phyloP scores from a whole-genome alignment of 2,113 vertebrate genomes.

The Eubucco bourcierii region DNA sequence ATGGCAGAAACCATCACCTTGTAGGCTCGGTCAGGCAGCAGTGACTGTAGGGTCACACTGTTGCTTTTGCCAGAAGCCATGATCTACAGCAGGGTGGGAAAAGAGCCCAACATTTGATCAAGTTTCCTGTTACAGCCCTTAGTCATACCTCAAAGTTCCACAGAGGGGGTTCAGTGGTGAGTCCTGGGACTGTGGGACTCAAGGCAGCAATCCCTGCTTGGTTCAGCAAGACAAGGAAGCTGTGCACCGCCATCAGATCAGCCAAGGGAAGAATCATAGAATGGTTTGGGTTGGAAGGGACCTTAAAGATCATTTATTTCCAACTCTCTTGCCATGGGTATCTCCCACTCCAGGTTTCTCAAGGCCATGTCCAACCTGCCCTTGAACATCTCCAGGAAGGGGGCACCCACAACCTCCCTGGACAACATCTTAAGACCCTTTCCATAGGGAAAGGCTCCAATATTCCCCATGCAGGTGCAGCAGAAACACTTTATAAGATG shows the following conservation, averaged over 20 bases:
- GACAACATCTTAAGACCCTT: not conserved
- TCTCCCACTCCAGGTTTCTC: too few relatives aligned
- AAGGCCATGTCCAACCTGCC: too few relatives aligned
- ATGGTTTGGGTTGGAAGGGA: too few relatives aligned
- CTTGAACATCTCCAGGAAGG: too few relatives aligned
- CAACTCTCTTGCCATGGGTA: too few relatives aligned
- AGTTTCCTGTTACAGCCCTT: rapidly evolving
- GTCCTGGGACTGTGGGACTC: not conserved
- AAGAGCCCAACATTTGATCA: not conserved
- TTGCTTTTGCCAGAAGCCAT: conserved; percentile 79
- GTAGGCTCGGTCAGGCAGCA: conserved; percentile 87
- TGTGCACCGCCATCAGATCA: rapidly evolving
- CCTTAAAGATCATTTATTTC: too few relatives aligned
- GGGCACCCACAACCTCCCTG: too few relatives aligned
- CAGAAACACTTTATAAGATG: not conserved
- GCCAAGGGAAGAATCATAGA: not conserved
- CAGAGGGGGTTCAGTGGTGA: rapidly evolving
- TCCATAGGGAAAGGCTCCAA: not conserved
- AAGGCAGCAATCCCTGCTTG: not conserved
- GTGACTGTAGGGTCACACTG: conserved; percentile 71
- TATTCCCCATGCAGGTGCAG: not conserved
- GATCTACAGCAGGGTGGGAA: conserved; percentile 62
- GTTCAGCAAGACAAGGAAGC: not conserved
- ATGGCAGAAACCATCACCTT: conserved; percentile 83
- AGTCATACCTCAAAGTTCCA: rapidly evolving